Base-by-base conservation (phyloP, 2,888 invertebrate species). In the Furcula furcula region DNA sequence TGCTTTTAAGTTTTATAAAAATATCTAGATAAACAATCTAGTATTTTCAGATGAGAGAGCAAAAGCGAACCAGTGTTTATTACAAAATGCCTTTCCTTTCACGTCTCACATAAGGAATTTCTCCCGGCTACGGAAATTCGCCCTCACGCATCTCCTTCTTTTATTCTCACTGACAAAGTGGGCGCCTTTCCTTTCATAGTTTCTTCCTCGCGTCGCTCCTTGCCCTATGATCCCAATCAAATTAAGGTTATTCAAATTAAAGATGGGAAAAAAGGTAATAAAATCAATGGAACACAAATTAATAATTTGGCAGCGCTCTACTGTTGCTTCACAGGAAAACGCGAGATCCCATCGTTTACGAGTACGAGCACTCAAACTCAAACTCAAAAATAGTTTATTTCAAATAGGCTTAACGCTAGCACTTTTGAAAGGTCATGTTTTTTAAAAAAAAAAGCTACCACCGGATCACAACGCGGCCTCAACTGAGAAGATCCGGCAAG, bases 61-160 rank as follows among this genome's bases (percentile, higher is more conserved):
- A 34, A 46, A 45, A 34, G 30, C 32, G 44, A 54, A 51, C 53
- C 46, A 61, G 60, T 73, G 70, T 74, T 71, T 76, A 77, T 76
- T 72, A 70, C 64, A 68, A 71, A 75, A 76, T 76, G 60, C 76
- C 70, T 73, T 55, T 66, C 59, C 55, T 64, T 70, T 72, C 58
- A 68, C 65, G 62, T 63, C 54, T 59, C 36, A 56, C 62, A 62
- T 49, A 60, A 64, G 66, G 64, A 66, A 66, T 71, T 76, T 75
- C 72, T 59, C 65, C 61, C 55, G 56, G 63, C 32, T 21, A 44
- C 53, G 56, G 57, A 75, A 74, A 70, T 73, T 64, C 6, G 63
- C 65, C 66, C 58, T 62, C 59, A 64, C 68, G 65, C 68, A 71
- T 67, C 61, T 72, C 65, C 42, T 62, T 58, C 70, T 62, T 64